These are phyloP conservation scores for Platycheirus albimanus DNA, from an alignment of 2,888 invertebrate species.

Conservation along the genomic window DNA sequence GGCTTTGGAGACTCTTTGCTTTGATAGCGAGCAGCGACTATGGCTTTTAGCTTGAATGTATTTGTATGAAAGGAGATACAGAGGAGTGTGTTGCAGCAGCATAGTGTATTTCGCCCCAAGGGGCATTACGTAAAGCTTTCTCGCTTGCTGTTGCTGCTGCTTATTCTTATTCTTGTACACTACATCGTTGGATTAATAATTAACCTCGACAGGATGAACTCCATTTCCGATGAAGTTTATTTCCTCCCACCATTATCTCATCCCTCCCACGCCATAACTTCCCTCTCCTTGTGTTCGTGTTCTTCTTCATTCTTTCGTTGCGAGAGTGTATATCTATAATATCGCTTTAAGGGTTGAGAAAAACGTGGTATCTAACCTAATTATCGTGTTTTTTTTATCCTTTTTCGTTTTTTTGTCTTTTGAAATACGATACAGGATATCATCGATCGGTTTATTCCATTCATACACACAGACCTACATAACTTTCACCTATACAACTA, in stretches of 20 bases:
- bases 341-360: slow-evolving; percentile 32
- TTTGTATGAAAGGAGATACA: slow-evolving; percentile 13
- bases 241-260: background rate
- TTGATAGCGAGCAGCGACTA: background rate
- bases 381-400: slow-evolving; percentile 45
- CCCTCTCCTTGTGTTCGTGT: too few species aligned
- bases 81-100: background rate
- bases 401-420: slow-evolving; percentile 6
- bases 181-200: slow-evolving; percentile 64
- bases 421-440: slow-evolving; percentile 54
- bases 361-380: slow-evolving; percentile 60
- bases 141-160: slow-evolving; percentile 1
- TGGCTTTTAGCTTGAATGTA: slow-evolving; percentile 9
- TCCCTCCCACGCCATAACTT: background rate
- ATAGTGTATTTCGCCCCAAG: slow-evolving; percentile 52
- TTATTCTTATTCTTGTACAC: slow-evolving; percentile 28
- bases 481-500: slow-evolving; percentile 1
- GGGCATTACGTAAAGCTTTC: slow-evolving; percentile 63
- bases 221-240: slow-evolving; percentile 64
- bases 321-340: slow-evolving; percentile 10
- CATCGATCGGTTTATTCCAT: slow-evolving; percentile 29
- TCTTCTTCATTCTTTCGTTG: background rate
- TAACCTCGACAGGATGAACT: slow-evolving; percentile 60
- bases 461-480: background rate
- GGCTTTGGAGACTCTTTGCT: too few species aligned